phyloP scores from a whole-genome alignment of 37 sponge, comb jelly and placozoan genomes.

The Lycopodina hypogea region DNA sequence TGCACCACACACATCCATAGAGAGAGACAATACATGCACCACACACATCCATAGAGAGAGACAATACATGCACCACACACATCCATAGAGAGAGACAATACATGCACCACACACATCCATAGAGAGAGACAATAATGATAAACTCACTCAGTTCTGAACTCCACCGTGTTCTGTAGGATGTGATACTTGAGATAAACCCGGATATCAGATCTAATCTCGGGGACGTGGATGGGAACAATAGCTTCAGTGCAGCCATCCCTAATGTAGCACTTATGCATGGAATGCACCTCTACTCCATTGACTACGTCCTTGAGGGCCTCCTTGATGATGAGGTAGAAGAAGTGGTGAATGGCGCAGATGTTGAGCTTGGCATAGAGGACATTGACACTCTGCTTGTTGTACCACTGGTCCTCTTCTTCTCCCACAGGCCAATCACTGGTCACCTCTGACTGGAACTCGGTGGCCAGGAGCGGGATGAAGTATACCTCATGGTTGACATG shows the following conservation, averaged over 20 bases:
- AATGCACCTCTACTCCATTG: neutral
- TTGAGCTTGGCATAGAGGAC: conserved; percentile 37
- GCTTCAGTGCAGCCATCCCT: conserved; percentile 43
- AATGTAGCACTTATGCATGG: conserved; percentile 16
- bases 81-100: too few relatives aligned
- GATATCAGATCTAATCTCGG: neutral
- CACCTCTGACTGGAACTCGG: conserved; percentile 7
- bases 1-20: too few relatives aligned
- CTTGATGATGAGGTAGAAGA: conserved; percentile 52
- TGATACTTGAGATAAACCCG: conserved; percentile 27
- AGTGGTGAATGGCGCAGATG: conserved; percentile 33
- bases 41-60: too few relatives aligned
- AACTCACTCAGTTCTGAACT: conserved; percentile 55
- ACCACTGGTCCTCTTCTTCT: conserved; percentile 12
- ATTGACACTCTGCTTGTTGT: neutral
- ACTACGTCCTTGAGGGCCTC: conserved; percentile 20
- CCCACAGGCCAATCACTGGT: conserved; percentile 13
- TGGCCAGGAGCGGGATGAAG: conserved; percentile 58
- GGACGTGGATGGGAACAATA: conserved; percentile 35
- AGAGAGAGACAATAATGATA: neutral
- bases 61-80: too few relatives aligned
- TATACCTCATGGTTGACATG: conserved; percentile 8
- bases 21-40: too few relatives aligned
- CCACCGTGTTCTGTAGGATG: conserved; percentile 54
- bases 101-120: neutral